A percentile compares a stretch with the other conserved stretches of the same genome.
These are phyloP conservation scores for Hypothenemus hampei DNA, from an alignment of 1,140 invertebrate genomes.

Conservation along the genomic window DNA sequence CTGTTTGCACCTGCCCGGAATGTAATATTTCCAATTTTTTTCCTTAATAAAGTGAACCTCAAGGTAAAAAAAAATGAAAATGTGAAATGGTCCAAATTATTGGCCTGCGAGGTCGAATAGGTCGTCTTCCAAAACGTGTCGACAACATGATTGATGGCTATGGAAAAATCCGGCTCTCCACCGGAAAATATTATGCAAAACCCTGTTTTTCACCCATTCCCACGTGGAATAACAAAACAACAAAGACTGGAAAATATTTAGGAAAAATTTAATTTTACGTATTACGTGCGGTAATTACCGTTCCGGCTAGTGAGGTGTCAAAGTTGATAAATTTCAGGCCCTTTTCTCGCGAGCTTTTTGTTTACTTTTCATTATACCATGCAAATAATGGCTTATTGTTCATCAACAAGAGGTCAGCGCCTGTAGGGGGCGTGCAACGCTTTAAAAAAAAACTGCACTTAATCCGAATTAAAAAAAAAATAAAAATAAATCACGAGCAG, in stretches of 20 bases:
- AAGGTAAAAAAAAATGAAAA: too few species aligned
- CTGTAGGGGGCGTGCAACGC: too few species aligned
- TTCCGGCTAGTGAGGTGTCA: not conserved
- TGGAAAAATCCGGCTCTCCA: not conserved
- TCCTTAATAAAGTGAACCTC: too few species aligned
- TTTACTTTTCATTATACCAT: constrained; percentile 1
- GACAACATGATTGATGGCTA: not conserved
- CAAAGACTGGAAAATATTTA: constrained; percentile 6
- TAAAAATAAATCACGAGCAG: too few species aligned
- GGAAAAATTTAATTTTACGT: not conserved
- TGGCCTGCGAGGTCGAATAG: not conserved
- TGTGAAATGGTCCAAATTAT: constrained; percentile 7
- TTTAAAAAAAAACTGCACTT: not conserved
- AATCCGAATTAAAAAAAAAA: too few species aligned
- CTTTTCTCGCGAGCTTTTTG: not conserved
- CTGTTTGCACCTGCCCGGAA: too few species aligned
- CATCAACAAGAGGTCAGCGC: not conserved
- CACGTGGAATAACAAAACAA: too few species aligned
- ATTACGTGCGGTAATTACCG: not conserved
- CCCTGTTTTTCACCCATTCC: not conserved
- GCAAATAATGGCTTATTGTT: not conserved
- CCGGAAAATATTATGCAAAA: not conserved
- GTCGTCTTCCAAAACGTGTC: not conserved
- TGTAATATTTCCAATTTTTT: too few species aligned
- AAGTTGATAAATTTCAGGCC: constrained; percentile 6